Evolutionary conservation across 2,797 vertebrate species (phyloP).

Genomic region (Microtus californicus): DNA sequence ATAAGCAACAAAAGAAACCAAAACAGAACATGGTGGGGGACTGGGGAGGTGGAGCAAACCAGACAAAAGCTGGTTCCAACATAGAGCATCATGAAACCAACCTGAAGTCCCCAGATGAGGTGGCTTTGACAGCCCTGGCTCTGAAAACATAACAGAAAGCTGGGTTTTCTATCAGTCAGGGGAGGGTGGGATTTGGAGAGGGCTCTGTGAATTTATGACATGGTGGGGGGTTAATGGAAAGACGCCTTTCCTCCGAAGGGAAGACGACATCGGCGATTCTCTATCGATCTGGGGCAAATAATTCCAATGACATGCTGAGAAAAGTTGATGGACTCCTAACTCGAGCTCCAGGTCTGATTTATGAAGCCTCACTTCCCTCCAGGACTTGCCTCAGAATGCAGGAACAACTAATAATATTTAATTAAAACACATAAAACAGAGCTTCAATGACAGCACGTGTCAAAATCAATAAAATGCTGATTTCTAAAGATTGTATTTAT

Average conservation of each 20-base stretch:
- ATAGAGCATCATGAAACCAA: neutral
- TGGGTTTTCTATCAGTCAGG: neutral
- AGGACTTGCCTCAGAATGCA: slow-evolving; percentile 45
- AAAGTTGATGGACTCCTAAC: neutral
- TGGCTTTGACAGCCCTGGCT: neutral
- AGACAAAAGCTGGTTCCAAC: neutral
- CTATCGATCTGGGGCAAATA: slow-evolving; percentile 14
- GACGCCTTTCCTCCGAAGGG: slow-evolving; percentile 2
- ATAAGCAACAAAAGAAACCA: neutral
- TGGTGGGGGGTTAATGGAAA: neutral
- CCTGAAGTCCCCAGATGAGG: neutral
- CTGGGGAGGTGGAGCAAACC: neutral
- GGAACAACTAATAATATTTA: slow-evolving; percentile 67
- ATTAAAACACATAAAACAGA: slow-evolving; percentile 79
- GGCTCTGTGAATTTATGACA: slow-evolving; percentile 30
- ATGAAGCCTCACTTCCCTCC: slow-evolving; percentile 23
- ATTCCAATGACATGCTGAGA: neutral
- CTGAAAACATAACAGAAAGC: neutral
- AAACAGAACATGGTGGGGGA: no score
- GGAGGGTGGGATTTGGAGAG: slow-evolving; percentile 6
- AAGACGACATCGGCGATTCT: slow-evolving; percentile 49
- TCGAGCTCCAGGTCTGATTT: slow-evolving; percentile 47
- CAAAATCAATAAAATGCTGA: slow-evolving; percentile 77
- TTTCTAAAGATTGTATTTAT: slow-evolving; percentile 70
- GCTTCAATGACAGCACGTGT: slow-evolving; percentile 43